Conservation (phyloP, 2,113 vertebrate genomes). For the Notothenia rossii region DNA sequence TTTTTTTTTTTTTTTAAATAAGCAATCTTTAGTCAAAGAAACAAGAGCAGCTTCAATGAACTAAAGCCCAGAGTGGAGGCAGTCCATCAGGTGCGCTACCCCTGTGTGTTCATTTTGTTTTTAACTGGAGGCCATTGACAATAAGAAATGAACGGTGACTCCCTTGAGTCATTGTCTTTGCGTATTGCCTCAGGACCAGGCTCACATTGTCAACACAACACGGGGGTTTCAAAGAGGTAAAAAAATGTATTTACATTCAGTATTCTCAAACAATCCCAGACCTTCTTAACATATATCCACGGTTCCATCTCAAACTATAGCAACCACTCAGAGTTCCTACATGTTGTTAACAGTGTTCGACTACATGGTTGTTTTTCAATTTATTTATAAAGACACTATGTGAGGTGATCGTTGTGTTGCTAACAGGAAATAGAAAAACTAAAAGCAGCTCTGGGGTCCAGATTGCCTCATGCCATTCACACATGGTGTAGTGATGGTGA, state of each 20-base stretch:
- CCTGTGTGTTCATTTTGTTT: conserved; percentile 12
- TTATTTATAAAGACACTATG: neutral
- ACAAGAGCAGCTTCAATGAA: neutral
- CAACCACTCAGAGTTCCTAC: neutral
- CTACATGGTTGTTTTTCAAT: neutral
- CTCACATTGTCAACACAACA: conserved; percentile 3
- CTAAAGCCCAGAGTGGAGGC: neutral
- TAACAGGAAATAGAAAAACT: conserved; percentile 8
- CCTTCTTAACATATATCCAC: neutral
- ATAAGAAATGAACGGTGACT: conserved; percentile 15
- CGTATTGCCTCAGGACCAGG: neutral
- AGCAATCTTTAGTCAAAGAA: neutral
- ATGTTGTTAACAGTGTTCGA: conserved; percentile 6
- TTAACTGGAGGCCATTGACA: conserved; percentile 32
- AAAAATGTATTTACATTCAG: neutral
- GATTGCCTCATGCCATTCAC: conserved; percentile 35
- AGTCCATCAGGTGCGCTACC: conserved; percentile 7
- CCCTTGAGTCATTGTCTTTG: conserved; percentile 26
- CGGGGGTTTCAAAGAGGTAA: conserved; percentile 5
- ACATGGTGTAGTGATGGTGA: conserved; percentile 26
- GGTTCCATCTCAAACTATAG: neutral
- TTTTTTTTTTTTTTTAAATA: neutral
- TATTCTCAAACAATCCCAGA: neutral
- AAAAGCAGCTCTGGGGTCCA: neutral
- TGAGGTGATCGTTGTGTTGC: neutral